Conservation (phyloP, 1,140 invertebrate species). For the Ptiloglossa arizonensis region DNA sequence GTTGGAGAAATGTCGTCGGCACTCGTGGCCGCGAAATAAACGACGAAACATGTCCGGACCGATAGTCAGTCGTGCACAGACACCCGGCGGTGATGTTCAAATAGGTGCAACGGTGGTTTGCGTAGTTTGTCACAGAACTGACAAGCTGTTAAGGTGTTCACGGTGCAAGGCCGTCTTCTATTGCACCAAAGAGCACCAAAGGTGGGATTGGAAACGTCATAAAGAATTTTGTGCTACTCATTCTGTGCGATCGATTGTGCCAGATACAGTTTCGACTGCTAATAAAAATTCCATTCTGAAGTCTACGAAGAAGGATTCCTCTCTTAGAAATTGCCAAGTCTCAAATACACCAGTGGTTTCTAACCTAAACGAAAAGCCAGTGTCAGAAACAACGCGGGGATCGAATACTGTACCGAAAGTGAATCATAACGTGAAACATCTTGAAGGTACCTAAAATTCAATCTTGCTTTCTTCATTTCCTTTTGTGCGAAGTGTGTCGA, state of each 20-base stretch:
- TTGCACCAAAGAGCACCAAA: constrained; percentile 90
- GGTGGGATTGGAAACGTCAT: constrained; percentile 88
- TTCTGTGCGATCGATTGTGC: constrained; percentile 18
- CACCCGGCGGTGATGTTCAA: constrained; percentile 50
- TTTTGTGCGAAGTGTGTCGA: not conserved
- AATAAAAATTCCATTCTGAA: constrained; percentile 23
- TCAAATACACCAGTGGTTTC: constrained; percentile 33
- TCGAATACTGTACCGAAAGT: constrained; percentile 26
- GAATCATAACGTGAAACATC: constrained; percentile 27
- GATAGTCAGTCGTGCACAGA: constrained; percentile 67
- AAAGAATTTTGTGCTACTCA: constrained; percentile 77
- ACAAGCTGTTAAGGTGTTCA: constrained; percentile 88
- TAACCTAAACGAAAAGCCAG: constrained; percentile 59
- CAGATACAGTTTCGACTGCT: not conserved
- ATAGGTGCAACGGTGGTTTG: constrained; percentile 74
- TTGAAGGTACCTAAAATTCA: constrained; percentile 24
- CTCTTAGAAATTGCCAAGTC: not conserved
- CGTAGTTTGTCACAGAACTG: constrained; percentile 85
- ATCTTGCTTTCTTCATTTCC: not conserved
- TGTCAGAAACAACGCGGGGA: constrained; percentile 38
- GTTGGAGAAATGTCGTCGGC: constrained; percentile 66
- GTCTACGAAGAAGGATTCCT: constrained; percentile 6
- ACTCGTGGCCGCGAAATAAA: constrained; percentile 54
- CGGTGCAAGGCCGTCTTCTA: constrained; percentile 88
- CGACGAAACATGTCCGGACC: constrained; percentile 65